Percentiles rank a stretch among this genome's conserved stretches.
phyloP scores from a whole-genome alignment of 2,797 vertebrate species.

The Bucorvus abyssinicus region DNA sequence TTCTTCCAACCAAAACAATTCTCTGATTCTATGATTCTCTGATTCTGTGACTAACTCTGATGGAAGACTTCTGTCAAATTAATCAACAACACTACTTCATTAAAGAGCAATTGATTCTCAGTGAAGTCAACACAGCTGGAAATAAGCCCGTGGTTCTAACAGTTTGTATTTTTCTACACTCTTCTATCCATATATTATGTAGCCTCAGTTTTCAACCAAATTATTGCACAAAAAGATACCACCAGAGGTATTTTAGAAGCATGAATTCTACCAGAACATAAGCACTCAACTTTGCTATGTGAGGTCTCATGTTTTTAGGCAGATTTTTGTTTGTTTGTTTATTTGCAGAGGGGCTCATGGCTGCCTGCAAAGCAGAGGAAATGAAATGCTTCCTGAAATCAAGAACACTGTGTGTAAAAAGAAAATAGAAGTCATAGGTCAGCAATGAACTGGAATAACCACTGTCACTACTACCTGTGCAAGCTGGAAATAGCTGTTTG shows the following conservation, averaged over 20 bases:
- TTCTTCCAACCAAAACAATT: too few relatives aligned
- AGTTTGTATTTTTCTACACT: neutral
- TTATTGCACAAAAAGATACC: neutral
- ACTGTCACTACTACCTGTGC: neutral
- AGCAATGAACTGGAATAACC: neutral
- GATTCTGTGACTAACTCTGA: neutral
- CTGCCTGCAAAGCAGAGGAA: neutral
- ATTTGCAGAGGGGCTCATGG: neutral
- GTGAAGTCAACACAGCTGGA: neutral
- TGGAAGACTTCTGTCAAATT: neutral
- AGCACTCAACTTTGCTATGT: neutral
- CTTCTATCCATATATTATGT: neutral
- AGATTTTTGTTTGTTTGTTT: neutral
- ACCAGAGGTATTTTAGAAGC: neutral
- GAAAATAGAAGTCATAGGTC: neutral
- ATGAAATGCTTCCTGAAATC: neutral
- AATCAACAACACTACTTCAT: neutral
- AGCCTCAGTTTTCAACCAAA: neutral
- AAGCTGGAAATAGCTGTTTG: neutral
- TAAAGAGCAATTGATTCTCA: neutral
- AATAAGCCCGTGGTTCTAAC: neutral
- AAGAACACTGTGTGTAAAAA: neutral
- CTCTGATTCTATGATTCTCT: neutral
- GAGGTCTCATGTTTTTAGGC: neutral
- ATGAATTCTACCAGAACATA: neutral